Evolutionary conservation across 2,797 vertebrate species (phyloP).

Genomic region (Leptoclinus maculatus): DNA sequence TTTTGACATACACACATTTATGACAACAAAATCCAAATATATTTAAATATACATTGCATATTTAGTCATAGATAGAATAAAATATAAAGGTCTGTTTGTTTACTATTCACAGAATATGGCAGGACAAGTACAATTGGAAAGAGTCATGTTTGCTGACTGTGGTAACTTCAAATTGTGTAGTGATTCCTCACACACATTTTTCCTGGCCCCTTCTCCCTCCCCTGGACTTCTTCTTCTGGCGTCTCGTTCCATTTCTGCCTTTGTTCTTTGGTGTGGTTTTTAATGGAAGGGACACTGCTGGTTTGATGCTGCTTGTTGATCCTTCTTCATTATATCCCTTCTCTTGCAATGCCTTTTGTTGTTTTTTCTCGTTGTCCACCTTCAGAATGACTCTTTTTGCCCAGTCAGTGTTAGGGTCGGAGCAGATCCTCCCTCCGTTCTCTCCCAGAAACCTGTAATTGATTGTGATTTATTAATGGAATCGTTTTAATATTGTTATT

Average conservation of each 20-base stretch:
- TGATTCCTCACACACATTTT: neutral
- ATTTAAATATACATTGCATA: neutral
- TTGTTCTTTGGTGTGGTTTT: neutral
- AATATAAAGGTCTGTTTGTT: neutral
- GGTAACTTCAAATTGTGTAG: neutral
- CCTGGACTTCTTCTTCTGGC: neutral
- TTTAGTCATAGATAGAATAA: neutral
- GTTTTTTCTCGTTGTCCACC: conserved; percentile 30
- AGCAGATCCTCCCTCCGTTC: neutral
- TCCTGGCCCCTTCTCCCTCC: neutral
- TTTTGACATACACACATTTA: neutral
- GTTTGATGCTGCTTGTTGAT: neutral
- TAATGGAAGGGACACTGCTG: neutral
- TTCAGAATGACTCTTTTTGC: neutral
- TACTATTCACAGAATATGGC: neutral
- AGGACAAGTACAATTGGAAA: neutral
- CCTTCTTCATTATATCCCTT: neutral
- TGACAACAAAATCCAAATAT: neutral
- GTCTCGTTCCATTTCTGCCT: neutral
- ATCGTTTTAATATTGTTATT: neutral
- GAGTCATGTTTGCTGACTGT: neutral
- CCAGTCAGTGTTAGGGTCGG: conserved; percentile 22
- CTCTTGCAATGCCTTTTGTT: accelerated
- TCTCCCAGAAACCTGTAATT: conserved; percentile 59
- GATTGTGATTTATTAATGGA: conserved; percentile 12